Base-by-base conservation (phyloP, 2,113 vertebrate species). In the Brachyhypopomus gauderio region DNA sequence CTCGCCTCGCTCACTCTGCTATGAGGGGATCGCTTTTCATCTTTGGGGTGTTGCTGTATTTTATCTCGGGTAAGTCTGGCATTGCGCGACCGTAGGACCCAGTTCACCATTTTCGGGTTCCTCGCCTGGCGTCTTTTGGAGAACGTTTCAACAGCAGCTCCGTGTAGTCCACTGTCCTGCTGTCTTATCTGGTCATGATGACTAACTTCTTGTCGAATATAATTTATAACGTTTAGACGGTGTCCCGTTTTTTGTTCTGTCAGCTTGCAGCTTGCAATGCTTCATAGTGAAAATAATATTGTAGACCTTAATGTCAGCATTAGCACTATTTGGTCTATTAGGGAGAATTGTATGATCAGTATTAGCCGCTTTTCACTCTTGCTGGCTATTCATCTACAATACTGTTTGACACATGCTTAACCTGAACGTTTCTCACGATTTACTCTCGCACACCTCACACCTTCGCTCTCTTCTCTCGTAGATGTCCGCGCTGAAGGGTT, bases 21-120 rank as follows among this genome's bases (percentile, higher is more conserved):
- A 94, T 94, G 93, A 93, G 90, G 92, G 88, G 83, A 91, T 88
- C 86, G 72, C 88, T 93, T 83, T 85, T 89, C 83, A 91, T 93
- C 83, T 86, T 92, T 86, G 88, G 90, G 87, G 83, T 93, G 76
- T 87, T 92, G 78, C 89, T 94, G 85, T 92, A 87, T 78, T 83
- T 92, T 84, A 85, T 93, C 77, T 88, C 79, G 63, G 92, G 93
- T 94, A 89, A 94, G 93, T 92, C 87, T 89, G 86, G 83, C 88
- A 83, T 87, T 85, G 85, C 70, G 64, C 84, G 80, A 58, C 64
- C 52, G 85, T 45, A 12, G 45, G 45, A n/a, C 67, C 36, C 36
- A 7, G 1, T 20, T 67, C 27, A 41, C 6, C 67, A 19, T 45
- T 70, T 70, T 41, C 27, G 25, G 25, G 27, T 52, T 52, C 45